phyloP scores from a whole-genome alignment of 2,888 invertebrate species.

The Schizotus pectinicornis region DNA sequence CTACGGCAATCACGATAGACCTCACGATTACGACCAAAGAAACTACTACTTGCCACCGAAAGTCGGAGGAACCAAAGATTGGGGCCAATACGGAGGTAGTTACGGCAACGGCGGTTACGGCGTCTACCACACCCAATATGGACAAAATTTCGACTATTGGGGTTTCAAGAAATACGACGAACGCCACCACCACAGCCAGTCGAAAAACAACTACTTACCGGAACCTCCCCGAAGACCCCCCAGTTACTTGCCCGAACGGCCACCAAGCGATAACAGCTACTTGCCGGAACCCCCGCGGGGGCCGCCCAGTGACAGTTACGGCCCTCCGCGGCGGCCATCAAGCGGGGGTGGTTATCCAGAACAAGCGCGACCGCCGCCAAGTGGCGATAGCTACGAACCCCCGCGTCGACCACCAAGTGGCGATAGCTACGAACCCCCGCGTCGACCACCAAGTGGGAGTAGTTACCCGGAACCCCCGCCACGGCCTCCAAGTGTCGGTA shows the following conservation, averaged over 20 bases:
- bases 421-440: constrained; percentile 29
- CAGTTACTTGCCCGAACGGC: constrained; percentile 9
- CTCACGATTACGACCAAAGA: constrained; percentile 25
- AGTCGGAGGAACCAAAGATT: constrained; percentile 49
- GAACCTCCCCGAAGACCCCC: too few species aligned
- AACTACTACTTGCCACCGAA: constrained; percentile 47
- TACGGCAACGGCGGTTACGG: constrained; percentile 46
- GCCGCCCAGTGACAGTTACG: too few species aligned
- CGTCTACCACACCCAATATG: constrained; percentile 39
- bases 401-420: constrained; percentile 5
- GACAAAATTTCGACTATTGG: constrained; percentile 48
- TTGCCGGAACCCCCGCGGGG: too few species aligned
- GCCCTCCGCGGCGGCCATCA: not conserved
- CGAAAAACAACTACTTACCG: too few species aligned
- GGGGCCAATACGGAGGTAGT: constrained; percentile 55
- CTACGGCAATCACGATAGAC: constrained; percentile 58
- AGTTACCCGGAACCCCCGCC: constrained; percentile 11
- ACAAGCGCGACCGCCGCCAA: too few species aligned
- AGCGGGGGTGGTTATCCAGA: constrained; percentile 26
- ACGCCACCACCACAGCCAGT: constrained; percentile 2
- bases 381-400: too few species aligned
- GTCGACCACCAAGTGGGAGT: constrained; percentile 12
- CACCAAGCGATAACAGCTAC: too few species aligned
- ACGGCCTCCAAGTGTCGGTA: too few species aligned
- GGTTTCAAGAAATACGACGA: constrained; percentile 42